Evolutionary conservation across 2,888 invertebrate genomes (phyloP).

Genomic region (Orchesella flavescens): DNA sequence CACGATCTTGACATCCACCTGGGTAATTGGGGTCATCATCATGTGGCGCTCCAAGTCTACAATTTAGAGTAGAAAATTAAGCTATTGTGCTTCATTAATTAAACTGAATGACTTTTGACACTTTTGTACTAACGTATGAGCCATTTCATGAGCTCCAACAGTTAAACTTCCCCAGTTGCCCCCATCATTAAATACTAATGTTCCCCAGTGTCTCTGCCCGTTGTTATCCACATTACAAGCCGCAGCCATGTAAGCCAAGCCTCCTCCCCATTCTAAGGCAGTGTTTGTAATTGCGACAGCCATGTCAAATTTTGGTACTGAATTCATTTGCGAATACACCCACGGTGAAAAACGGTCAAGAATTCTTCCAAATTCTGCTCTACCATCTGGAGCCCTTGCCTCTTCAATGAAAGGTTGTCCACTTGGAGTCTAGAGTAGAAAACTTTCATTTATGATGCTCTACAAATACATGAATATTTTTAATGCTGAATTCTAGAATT

Average conservation of each 20-base stretch:
- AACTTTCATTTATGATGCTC: too few species aligned
- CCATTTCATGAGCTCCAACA: slow-evolving; percentile 65
- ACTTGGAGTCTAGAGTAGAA: slow-evolving; percentile 2
- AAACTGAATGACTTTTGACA: too few species aligned
- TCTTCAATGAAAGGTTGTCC: slow-evolving; percentile 67
- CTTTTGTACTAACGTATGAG: slow-evolving; percentile 52
- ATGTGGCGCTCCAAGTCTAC: slow-evolving; percentile 63
- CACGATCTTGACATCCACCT: slow-evolving; percentile 49
- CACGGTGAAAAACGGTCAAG: slow-evolving; percentile 44
- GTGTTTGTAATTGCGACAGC: slow-evolving; percentile 58
- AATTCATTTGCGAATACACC: slow-evolving; percentile 49
- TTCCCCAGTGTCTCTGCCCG: slow-evolving; percentile 28
- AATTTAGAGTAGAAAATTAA: background rate
- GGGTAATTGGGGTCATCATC: slow-evolving; percentile 57
- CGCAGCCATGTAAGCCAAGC: slow-evolving; percentile 55
- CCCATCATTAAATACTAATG: slow-evolving; percentile 57
- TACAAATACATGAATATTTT: too few species aligned
- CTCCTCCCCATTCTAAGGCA: slow-evolving; percentile 65
- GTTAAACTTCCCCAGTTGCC: slow-evolving; percentile 59
- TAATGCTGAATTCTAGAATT: too few species aligned
- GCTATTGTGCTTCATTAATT: background rate
- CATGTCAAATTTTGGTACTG: slow-evolving; percentile 57
- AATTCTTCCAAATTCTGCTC: slow-evolving; percentile 60
- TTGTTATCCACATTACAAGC: slow-evolving; percentile 47
- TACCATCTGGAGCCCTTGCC: slow-evolving; percentile 58